Evolutionary conservation across 1,140 invertebrate species (phyloP), one percentile per base, ranked within the genome.

Genomic region (Phthorimaea operculella): DNA sequence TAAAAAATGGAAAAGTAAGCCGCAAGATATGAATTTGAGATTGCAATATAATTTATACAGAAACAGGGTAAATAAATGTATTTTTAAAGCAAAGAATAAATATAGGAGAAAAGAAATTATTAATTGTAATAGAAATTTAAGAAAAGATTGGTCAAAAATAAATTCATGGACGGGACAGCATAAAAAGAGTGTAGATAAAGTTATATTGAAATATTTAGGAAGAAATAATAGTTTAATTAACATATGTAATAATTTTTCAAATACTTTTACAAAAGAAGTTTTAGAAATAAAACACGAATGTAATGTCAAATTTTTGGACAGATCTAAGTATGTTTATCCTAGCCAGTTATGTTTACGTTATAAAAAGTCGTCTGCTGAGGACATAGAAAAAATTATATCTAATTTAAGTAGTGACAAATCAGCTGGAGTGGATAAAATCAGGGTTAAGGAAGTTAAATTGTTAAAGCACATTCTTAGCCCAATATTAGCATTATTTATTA

Each of bases 251-350:
- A 52, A 34, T 21, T 61, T 61, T 55, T 53, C 55, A 12, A 10
- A 49, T 7, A 52, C 59, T 33, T 61, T 61, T 44, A 48, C 55
- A 2, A 47, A 54, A 51, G 57, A 63, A 63, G 51, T 63, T n/a
- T 11, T 15, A 36, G 33, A 51, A 44, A 56, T 62, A 21, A 55
- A 58, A 49, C 60, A 62, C 21, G 45, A 34, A 12, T 62, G 57
- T 53, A 11, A 44, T n/a, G 5, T 44, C 33, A 54, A 55, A 9
- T 55, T 60, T 12, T 49, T 58, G 12, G 51, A 58, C 15, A 51
- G 58, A 1, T 12, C 39, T 3, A 12, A 33, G 0, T 63, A 39
- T 39, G 36, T 39, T 39, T 12, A 4, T 12, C 36, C 36, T 12
- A n/a, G 10, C n/a, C 10, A 39, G 3, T 12, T 39, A 39, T 39